A percentile compares a stretch with the other conserved stretches of the same genome.
Evolutionary conservation across 1,140 invertebrate species (phyloP).

Genomic region (Cotesia glomerata): DNA sequence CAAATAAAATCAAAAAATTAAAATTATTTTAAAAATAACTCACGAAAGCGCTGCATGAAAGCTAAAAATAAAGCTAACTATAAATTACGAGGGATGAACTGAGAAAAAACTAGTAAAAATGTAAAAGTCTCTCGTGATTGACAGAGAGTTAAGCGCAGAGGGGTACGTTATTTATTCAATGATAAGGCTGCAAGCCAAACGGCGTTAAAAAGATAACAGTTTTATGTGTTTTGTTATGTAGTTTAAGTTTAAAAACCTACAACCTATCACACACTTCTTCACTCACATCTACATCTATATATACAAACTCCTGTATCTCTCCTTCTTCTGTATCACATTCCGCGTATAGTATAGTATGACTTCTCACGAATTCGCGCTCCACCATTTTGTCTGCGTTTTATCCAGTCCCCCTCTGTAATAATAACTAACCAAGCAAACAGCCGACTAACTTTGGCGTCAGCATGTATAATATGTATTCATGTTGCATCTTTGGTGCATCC

Average conservation of each 20-base stretch:
- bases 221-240: background rate
- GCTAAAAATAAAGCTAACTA: background rate
- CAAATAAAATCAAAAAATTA: too few relatives aligned
- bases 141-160: conserved; percentile 36
- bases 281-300: background rate
- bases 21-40: too few relatives aligned
- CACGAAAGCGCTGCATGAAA: too few relatives aligned
- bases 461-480: too few relatives aligned
- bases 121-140: conserved; percentile 44
- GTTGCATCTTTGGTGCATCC: background rate
- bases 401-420: too few relatives aligned
- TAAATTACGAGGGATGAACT: conserved; percentile 4
- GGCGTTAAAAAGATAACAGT: conserved; percentile 36
- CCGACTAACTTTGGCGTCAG: background rate
- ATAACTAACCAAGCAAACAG: too few relatives aligned
- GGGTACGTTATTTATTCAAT: conserved; percentile 44
- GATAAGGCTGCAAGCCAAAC: conserved; percentile 46
- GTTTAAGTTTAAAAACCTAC: conserved; percentile 18
- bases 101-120: conserved; percentile 26
- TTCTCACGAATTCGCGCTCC: too few relatives aligned
- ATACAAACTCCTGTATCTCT: background rate
- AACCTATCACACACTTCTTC: background rate
- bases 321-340: too few relatives aligned
- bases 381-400: too few relatives aligned
- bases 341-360: too few relatives aligned